Percentiles rank a stretch among this genome's conserved stretches.
Evolutionary conservation across 2,888 invertebrate genomes (phyloP).

Genomic region (Opisthograptis luteolata): DNA sequence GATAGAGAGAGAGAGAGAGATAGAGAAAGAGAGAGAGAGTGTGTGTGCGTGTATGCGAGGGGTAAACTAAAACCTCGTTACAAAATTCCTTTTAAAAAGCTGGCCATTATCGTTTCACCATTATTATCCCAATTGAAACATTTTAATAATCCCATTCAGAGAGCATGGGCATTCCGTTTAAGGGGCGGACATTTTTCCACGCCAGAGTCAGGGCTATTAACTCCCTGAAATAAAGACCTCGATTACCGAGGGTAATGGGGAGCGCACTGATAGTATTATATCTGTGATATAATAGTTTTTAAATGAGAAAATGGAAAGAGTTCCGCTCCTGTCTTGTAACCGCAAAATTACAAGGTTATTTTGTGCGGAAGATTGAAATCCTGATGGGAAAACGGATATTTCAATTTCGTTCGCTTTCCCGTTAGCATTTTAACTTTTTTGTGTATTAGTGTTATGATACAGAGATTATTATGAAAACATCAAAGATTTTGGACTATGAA

Average conservation of each 20-base stretch:
- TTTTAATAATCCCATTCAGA: slow-evolving; percentile 64
- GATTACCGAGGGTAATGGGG: slow-evolving; percentile 61
- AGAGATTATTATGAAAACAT: too few relatives aligned
- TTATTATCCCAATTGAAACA: slow-evolving; percentile 61
- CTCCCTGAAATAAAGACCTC: slow-evolving; percentile 56
- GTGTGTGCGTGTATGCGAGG: too few relatives aligned
- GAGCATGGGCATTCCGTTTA: slow-evolving; percentile 52
- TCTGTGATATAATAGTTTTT: slow-evolving; percentile 35
- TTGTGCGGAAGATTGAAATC: background rate
- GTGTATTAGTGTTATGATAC: too few relatives aligned
- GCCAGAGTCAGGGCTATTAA: slow-evolving; percentile 54
- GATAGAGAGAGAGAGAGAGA: too few relatives aligned
- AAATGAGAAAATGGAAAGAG: slow-evolving; percentile 26
- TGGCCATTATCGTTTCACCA: slow-evolving; percentile 45
- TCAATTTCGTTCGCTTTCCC: background rate
- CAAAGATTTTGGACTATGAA: too few relatives aligned
- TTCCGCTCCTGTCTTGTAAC: background rate
- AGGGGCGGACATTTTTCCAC: slow-evolving; percentile 62
- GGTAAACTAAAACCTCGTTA: too few relatives aligned
- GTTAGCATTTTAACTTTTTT: too few relatives aligned
- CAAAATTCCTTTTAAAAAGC: too few relatives aligned
- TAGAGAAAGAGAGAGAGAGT: too few relatives aligned
- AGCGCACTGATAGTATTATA: slow-evolving; percentile 40
- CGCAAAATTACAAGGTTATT: background rate
- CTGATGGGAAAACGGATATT: background rate